These are phyloP conservation scores for Paracentrotus lividus DNA, from an alignment of 53 echinoderm and acorn worm species.

Conservation along the genomic window DNA sequence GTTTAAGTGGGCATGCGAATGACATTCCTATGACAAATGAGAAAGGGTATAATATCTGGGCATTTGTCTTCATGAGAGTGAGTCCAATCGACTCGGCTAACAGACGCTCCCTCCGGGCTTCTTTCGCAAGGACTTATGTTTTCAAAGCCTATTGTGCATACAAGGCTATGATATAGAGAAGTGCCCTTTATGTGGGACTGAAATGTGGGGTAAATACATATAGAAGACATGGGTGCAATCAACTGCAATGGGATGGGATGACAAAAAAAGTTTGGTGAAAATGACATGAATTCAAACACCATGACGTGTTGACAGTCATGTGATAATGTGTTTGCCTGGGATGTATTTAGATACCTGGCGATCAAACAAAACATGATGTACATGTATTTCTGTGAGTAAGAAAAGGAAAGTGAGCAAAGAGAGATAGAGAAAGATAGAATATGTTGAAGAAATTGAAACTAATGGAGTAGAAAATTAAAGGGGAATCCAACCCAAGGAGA, in stretches of 20 bases:
- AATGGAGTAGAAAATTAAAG: no score
- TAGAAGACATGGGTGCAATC: slow-evolving; percentile 4
- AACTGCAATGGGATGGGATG: background rate
- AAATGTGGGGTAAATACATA: slow-evolving; percentile 53
- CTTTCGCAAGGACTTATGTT: slow-evolving; percentile 20
- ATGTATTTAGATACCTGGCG: slow-evolving; percentile 38
- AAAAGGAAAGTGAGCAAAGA: background rate
- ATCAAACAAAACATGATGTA: slow-evolving; percentile 6
- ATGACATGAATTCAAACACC: background rate
- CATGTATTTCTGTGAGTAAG: background rate
- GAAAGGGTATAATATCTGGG: slow-evolving; percentile 18
- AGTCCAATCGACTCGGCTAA: background rate
- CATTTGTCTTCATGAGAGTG: slow-evolving; percentile 34
- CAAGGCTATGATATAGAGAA: background rate
- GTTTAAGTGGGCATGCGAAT: slow-evolving; percentile 31
- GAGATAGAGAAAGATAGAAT: background rate
- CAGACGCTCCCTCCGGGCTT: background rate
- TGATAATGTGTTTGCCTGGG: slow-evolving; percentile 48
- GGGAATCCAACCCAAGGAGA: no score
- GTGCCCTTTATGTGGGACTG: background rate
- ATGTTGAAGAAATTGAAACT: no score
- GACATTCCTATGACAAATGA: slow-evolving; percentile 45
- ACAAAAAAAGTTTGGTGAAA: background rate
- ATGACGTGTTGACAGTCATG: slow-evolving; percentile 35
- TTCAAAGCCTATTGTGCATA: background rate